Percentiles rank a stretch among this genome's conserved stretches.
Conservation (phyloP, 2,113 vertebrate genomes). For the Montifringilla adamsi region DNA sequence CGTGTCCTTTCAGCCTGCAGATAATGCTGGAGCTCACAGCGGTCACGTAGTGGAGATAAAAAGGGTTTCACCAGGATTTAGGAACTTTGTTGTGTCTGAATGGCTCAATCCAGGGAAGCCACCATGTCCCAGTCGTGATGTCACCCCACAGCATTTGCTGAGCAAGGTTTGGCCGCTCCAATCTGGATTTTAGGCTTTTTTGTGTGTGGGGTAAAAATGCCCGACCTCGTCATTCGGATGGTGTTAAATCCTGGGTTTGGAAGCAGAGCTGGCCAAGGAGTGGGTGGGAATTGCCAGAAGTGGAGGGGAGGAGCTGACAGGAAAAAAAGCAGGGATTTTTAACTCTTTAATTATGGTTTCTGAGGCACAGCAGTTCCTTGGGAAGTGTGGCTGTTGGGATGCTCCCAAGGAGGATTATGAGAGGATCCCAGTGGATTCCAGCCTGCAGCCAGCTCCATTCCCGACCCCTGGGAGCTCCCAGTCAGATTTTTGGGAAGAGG, state of each 20-base stretch:
- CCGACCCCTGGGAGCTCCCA: neutral
- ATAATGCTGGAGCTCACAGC: neutral
- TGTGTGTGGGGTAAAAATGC: neutral
- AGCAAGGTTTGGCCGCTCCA: neutral
- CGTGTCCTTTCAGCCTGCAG: neutral
- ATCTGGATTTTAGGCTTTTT: neutral
- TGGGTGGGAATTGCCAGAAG: neutral
- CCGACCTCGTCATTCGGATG: neutral
- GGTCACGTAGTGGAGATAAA: neutral
- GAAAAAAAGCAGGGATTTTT: neutral
- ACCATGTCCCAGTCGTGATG: neutral
- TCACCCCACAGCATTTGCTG: neutral
- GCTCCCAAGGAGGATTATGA: neutral
- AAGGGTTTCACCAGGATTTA: neutral
- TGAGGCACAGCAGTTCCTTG: neutral
- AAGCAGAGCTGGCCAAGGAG: neutral
- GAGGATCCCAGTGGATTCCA: neutral
- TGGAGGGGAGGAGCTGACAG: neutral
- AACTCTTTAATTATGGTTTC: neutral
- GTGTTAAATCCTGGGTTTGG: neutral
- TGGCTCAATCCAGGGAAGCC: neutral
- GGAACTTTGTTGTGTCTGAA: constrained; percentile 14
- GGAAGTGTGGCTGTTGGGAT: neutral
- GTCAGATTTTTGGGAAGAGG: neutral
- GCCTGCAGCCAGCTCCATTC: fast-evolving